phyloP scores from a whole-genome alignment of 1,140 invertebrate species.

The Drosophila nigrodunni region DNA sequence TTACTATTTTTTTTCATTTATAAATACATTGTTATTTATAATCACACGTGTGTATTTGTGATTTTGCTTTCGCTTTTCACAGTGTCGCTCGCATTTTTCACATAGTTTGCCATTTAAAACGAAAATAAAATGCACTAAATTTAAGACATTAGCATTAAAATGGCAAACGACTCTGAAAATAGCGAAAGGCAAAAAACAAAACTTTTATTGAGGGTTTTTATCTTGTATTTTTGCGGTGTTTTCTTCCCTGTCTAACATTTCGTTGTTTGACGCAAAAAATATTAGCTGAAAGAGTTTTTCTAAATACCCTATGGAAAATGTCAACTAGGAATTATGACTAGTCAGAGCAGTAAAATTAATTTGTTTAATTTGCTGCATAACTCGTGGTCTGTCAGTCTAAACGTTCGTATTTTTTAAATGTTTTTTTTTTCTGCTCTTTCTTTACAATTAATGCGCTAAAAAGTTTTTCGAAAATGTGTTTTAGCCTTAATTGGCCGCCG shows the following conservation, averaged over 20 bases:
- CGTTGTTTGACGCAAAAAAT: not conserved
- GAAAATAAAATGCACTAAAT: conserved; percentile 65
- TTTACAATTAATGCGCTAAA: conserved; percentile 32
- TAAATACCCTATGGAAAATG: not conserved
- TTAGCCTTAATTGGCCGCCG: conserved; percentile 44
- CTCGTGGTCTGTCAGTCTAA: not conserved
- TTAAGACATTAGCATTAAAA: conserved; percentile 67
- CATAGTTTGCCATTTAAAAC: conserved; percentile 77
- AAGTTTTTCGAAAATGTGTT: conserved; percentile 40
- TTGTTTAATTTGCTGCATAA: conserved; percentile 1
- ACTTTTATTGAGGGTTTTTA: conserved; percentile 24
- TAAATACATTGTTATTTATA: conserved; percentile 29
- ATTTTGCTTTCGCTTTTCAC: conserved; percentile 66
- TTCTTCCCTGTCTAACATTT: conserved; percentile 13
- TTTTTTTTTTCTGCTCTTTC: conserved; percentile 9
- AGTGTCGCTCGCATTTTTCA: conserved; percentile 61
- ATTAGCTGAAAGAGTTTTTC: conserved; percentile 3
- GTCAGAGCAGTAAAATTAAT: not conserved
- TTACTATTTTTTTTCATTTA: conserved; percentile 12
- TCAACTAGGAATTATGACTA: not conserved
- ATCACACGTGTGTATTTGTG: conserved; percentile 10
- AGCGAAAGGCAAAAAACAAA: conserved; percentile 46
- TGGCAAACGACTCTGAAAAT: conserved; percentile 55
- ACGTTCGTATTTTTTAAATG: not conserved
- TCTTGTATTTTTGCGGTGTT: not conserved